Percentiles rank a stretch among this genome's conserved stretches.
Conservation (phyloP, 2,888 invertebrate genomes). For the Mechanitis messenoides region DNA sequence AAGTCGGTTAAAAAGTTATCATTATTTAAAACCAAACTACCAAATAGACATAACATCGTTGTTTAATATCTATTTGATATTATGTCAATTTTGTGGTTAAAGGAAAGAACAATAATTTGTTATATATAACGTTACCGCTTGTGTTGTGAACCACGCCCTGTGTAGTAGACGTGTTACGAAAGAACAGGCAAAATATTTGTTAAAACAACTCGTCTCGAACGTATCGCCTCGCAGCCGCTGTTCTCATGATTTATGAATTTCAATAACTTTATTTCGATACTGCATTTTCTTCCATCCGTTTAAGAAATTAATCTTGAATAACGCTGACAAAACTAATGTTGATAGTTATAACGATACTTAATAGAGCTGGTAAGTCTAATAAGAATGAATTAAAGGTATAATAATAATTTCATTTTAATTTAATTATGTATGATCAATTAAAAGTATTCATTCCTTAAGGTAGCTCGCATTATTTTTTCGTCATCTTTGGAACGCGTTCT, state of each 20-base stretch:
- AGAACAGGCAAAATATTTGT: conserved; percentile 47
- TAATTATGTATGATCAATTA: neutral
- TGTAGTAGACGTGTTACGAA: conserved; percentile 36
- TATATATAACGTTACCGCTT: conserved; percentile 5
- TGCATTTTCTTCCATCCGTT: conserved; percentile 2
- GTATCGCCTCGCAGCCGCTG: conserved; percentile 30
- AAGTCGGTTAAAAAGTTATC: too few relatives aligned
- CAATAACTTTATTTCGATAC: conserved; percentile 33
- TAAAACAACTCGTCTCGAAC: conserved; percentile 41
- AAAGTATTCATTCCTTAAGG: conserved; percentile 1
- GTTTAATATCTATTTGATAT: too few relatives aligned
- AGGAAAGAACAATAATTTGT: neutral
- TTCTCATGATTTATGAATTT: conserved; percentile 42
- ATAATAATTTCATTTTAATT: neutral
- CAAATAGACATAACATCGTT: too few relatives aligned
- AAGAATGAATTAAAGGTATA: too few relatives aligned
- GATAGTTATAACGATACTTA: neutral
- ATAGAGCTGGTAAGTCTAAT: too few relatives aligned
- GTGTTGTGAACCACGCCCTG: conserved; percentile 26
- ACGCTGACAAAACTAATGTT: neutral
- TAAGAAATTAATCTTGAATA: neutral
- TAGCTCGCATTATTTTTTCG: conserved; percentile 44
- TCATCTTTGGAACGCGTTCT: conserved; percentile 52
- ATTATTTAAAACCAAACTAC: too few relatives aligned
- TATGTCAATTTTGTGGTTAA: too few relatives aligned